Conservation (phyloP, 2,797 vertebrate genomes). For the Alectoris magna region DNA sequence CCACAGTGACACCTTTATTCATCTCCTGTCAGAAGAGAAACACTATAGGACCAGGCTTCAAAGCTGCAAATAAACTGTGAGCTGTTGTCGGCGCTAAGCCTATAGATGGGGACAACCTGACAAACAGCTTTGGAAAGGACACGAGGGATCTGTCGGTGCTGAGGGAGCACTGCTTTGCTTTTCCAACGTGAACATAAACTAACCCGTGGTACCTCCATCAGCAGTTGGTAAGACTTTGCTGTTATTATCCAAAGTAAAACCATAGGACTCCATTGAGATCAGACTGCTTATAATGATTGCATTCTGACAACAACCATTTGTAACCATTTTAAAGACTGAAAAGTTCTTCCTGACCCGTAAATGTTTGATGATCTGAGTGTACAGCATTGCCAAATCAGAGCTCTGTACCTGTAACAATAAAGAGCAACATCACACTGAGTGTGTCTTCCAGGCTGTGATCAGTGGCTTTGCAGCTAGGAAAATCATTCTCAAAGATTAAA, state of each 20-base stretch:
- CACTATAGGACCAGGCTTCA: slow-evolving; percentile 81
- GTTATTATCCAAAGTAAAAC: slow-evolving; percentile 19
- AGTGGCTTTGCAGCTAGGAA: slow-evolving; percentile 2
- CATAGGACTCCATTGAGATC: background rate
- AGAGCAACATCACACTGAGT: slow-evolving; percentile 39
- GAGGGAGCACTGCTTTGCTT: slow-evolving; percentile 52
- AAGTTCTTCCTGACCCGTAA: background rate
- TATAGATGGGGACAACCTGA: slow-evolving; percentile 1
- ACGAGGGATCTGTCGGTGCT: background rate
- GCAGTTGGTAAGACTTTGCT: slow-evolving; percentile 72
- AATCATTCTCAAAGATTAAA: slow-evolving; percentile 8
- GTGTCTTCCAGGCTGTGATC: slow-evolving; percentile 58
- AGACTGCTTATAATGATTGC: background rate
- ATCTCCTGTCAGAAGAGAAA: slow-evolving; percentile 85
- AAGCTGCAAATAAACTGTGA: slow-evolving; percentile 80
- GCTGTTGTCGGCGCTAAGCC: slow-evolving; percentile 9
- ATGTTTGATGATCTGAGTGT: slow-evolving; percentile 31
- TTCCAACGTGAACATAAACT: slow-evolving; percentile 49
- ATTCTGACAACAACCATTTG: background rate
- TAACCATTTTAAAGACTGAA: slow-evolving; percentile 45
- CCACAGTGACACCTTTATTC: slow-evolving; percentile 88
- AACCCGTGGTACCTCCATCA: slow-evolving; percentile 46
- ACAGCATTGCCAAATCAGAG: slow-evolving; percentile 28
- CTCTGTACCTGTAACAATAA: slow-evolving; percentile 76
- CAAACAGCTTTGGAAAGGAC: slow-evolving; percentile 14